Evolutionary conservation across 2,888 invertebrate species (phyloP).

Genomic region (Lepidonotus clava): DNA sequence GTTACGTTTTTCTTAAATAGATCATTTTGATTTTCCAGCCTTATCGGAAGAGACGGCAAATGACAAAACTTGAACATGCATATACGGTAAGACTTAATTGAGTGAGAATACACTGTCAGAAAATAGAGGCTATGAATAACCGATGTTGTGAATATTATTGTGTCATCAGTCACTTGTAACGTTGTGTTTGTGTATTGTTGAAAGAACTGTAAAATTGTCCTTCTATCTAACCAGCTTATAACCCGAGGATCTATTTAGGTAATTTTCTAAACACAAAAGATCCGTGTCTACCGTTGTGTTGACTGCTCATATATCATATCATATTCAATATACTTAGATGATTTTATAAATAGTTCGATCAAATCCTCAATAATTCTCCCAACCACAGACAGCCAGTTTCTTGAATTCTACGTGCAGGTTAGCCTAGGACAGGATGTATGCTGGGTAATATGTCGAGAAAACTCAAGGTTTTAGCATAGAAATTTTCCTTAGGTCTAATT

Average conservation of each 20-base stretch:
- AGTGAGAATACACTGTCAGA: not conserved
- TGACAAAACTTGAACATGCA: slow-evolving; percentile 70
- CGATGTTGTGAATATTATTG: not conserved
- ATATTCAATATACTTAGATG: not conserved
- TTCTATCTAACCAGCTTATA: not conserved
- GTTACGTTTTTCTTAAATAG: not conserved
- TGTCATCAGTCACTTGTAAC: not conserved
- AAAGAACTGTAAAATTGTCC: no score
- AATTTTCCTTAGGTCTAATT: not conserved
- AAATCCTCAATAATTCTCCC: not conserved
- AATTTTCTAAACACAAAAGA: not conserved
- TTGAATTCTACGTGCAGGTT: no score
- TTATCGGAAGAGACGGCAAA: slow-evolving; percentile 67
- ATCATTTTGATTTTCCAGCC: slow-evolving; percentile 64
- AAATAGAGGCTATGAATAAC: not conserved
- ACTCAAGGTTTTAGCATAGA: no score
- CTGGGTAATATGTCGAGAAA: no score
- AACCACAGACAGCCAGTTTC: no score
- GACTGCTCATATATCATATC: not conserved
- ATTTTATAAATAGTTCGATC: not conserved
- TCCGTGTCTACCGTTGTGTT: not conserved
- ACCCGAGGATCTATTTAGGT: not conserved
- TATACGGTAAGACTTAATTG: slow-evolving; percentile 66
- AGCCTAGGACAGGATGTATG: no score
- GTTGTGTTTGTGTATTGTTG: no score